Base-by-base conservation (phyloP, 2,888 invertebrate genomes). In the Caenorhabditis sulstoni region DNA sequence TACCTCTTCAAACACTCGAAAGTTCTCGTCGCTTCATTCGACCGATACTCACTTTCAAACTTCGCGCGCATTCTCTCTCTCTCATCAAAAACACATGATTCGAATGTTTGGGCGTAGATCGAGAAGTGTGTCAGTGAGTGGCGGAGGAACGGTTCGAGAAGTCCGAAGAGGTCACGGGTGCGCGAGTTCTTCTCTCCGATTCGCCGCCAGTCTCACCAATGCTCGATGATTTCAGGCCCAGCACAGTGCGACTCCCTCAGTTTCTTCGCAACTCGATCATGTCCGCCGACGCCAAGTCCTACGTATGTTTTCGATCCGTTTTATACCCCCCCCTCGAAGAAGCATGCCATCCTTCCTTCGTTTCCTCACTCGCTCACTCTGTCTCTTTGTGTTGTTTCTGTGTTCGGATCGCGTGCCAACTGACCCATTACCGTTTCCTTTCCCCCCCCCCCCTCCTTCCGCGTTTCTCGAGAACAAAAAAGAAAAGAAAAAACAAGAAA, bases 241-340 rank as follows among this genome's bases (percentile, higher is more conserved):
- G 61, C 62, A 73, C 64, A 39, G 64, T 64, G 16, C 39, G 50
- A 58, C 73, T 73, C 7, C 67, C 76, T 35, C 50, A 62, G 57
- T 68, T 50, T 57, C 55, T 67, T 14, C 67, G 75, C 8, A 45
- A 66, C 44, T 41, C 22, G 62, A 50, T 73, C 61, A 76, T 76
- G 76, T n/a, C n/a, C n/a, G 76, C 76, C 62, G 76, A 67, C 47
- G 11, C 68, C n/a, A 76, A 76, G 41, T 20, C 57, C 39, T 76
- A 57, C 44, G 76, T 76, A 49, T 62, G 76, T 76, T 41, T 47
- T 47, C 47, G 7, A 4, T 44, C 47, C 16, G 16, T 47, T 11
- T 44, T 35, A n/a, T n/a, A n/a, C n/a, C n/a, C n/a, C n/a, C n/a
- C n/a, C n/a, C n/a, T n/a, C n/a, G n/a, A n/a, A n/a, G n/a, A n/a